phyloP scores from a whole-genome alignment of 2,888 invertebrate genomes.

The Caenorhabditis sp. region DNA sequence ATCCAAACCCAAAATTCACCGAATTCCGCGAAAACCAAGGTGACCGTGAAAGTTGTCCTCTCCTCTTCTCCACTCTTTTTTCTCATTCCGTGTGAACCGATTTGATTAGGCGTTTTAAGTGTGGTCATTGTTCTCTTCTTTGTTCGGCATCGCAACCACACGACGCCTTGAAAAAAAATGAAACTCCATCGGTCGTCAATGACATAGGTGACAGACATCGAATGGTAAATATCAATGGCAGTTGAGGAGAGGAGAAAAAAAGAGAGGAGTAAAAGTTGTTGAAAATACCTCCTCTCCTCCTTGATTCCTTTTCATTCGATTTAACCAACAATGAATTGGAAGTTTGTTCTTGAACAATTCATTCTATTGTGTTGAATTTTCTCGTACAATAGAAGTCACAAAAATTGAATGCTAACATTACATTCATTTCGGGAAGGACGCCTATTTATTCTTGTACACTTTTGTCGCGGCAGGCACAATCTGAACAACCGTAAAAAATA shows the following conservation, averaged over 20 bases:
- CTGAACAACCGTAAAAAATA: conserved; percentile 46
- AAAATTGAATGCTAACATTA: conserved; percentile 48
- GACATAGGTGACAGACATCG: conserved; percentile 38
- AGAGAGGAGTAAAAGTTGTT: conserved; percentile 38
- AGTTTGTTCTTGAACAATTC: conserved; percentile 47
- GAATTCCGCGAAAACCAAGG: neutral
- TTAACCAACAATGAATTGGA: conserved; percentile 52
- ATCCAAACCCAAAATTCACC: neutral
- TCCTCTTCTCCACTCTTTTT: neutral
- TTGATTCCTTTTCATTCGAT: conserved; percentile 41
- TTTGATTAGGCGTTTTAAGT: conserved; percentile 49
- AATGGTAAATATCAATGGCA: conserved; percentile 47
- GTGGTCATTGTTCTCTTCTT: conserved; percentile 43
- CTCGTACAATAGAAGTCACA: conserved; percentile 42
- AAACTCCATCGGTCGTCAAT: conserved; percentile 40
- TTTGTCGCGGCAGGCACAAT: conserved; percentile 32
- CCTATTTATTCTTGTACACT: conserved; percentile 46
- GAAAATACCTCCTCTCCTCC: conserved; percentile 18
- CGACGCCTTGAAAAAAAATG: conserved; percentile 27
- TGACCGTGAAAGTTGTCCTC: conserved; percentile 28
- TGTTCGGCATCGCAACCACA: conserved; percentile 28
- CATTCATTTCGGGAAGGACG: conserved; percentile 26
- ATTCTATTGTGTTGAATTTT: conserved; percentile 36
- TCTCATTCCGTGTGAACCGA: conserved; percentile 32
- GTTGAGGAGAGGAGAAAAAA: neutral